Evolutionary conservation across 2,888 invertebrate genomes (phyloP).

Genomic region (Rhogogaster chlorosoma): DNA sequence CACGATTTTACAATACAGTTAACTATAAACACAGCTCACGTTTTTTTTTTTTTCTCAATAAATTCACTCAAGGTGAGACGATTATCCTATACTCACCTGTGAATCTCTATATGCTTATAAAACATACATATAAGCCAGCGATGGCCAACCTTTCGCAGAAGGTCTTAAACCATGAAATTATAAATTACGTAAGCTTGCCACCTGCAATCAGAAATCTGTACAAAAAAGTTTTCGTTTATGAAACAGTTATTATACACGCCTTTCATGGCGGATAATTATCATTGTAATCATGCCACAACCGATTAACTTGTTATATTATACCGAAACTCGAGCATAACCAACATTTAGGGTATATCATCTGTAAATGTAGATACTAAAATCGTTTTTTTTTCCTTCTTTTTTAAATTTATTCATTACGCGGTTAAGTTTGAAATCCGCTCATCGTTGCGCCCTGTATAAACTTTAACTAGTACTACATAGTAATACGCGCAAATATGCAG

Average conservation of each 20-base stretch:
- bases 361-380: neutral
- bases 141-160: neutral
- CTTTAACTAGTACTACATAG: neutral
- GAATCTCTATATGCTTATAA: conserved; percentile 4
- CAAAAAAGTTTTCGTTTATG: neutral
- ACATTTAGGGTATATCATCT: neutral
- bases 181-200: conserved; percentile 1
- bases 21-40: neutral
- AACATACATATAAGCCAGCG: neutral
- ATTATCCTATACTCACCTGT: neutral
- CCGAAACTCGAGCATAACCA: neutral
- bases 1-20: neutral
- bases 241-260: neutral
- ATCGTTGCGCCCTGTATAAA: neutral
- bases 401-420: neutral
- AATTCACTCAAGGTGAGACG: conserved; percentile 14
- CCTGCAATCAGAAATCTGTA: neutral
- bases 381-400: neutral
- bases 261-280: neutral
- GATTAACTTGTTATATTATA: neutral
- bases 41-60: neutral
- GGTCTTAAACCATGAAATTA: conserved; percentile 12
- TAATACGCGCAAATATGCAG: neutral
- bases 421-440: neutral
- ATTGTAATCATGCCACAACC: neutral